These are phyloP conservation scores for Odontomyia ornata DNA, from an alignment of 2,888 invertebrate species.

Conservation along the genomic window DNA sequence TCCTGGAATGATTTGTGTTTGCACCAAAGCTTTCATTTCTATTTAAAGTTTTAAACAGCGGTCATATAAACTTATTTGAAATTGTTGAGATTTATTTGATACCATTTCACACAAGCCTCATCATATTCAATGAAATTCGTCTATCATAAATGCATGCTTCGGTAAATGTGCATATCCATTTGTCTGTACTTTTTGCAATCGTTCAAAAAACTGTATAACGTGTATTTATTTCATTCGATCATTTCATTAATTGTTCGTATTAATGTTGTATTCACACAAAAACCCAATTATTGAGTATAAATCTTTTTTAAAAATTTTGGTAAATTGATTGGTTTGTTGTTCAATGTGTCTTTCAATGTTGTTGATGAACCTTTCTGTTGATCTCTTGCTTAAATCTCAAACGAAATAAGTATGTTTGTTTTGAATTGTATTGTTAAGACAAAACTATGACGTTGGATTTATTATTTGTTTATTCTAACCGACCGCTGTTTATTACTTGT, in stretches of 20 bases:
- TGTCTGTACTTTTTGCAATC: slow-evolving; percentile 2
- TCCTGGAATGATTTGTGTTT: slow-evolving; percentile 44
- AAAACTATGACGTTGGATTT: slow-evolving; percentile 3
- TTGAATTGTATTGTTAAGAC: slow-evolving; percentile 4
- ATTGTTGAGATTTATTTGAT: not conserved
- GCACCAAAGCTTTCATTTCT: slow-evolving; percentile 44
- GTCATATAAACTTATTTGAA: slow-evolving; percentile 38
- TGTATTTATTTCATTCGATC: not conserved
- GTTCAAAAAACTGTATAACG: slow-evolving; percentile 24
- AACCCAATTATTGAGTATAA: not conserved
- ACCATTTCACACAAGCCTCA: not conserved
- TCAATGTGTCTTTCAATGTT: slow-evolving; percentile 23
- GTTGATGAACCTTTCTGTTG: slow-evolving; percentile 12
- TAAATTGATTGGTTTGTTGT: slow-evolving; percentile 10
- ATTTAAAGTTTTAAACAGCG: slow-evolving; percentile 51
- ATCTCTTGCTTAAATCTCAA: not conserved
- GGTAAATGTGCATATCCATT: slow-evolving; percentile 28
- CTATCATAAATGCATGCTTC: slow-evolving; percentile 18
- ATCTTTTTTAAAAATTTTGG: not conserved
- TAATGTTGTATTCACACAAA: not conserved
- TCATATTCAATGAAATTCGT: not conserved
- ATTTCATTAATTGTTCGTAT: slow-evolving; percentile 6
- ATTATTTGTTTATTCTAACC: slow-evolving; percentile 52
- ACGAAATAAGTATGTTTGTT: not conserved
- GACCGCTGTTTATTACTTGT: slow-evolving; percentile 55